Evolutionary conservation across 2,888 invertebrate species (phyloP).

Genomic region (Criorhina ranunculi): DNA sequence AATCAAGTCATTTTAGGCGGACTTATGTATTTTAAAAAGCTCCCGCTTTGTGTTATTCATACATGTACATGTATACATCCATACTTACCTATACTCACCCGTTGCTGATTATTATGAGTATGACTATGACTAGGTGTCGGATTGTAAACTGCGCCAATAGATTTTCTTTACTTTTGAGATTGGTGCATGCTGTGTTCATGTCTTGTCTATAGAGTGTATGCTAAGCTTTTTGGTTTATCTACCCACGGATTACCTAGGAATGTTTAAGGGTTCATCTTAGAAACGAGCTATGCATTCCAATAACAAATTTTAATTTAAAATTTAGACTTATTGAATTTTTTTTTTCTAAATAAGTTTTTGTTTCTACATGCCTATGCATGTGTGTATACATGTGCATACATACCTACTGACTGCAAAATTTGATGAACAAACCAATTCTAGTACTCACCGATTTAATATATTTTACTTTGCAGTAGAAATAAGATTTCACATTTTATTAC

Average conservation of each 20-base stretch:
- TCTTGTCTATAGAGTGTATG: background rate
- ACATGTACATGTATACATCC: background rate
- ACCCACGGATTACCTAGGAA: background rate
- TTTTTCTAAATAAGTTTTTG: too few relatives aligned
- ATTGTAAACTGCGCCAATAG: background rate
- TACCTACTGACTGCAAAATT: too few relatives aligned
- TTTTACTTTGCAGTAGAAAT: too few relatives aligned
- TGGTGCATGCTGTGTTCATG: background rate
- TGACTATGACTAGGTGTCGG: too few relatives aligned
- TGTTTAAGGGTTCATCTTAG: too few relatives aligned
- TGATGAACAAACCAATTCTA: too few relatives aligned
- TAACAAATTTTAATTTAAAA: too few relatives aligned
- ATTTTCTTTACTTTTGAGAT: slow-evolving; percentile 14
- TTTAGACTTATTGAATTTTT: too few relatives aligned
- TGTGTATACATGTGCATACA: background rate
- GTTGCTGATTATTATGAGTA: background rate
- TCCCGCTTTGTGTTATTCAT: slow-evolving; percentile 8
- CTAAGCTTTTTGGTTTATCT: slow-evolving; percentile 8
- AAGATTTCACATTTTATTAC: too few relatives aligned
- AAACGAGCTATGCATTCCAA: too few relatives aligned
- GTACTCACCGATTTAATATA: too few relatives aligned
- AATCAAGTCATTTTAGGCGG: background rate
- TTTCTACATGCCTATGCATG: background rate
- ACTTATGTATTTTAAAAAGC: background rate
- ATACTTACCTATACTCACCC: too few relatives aligned